These are phyloP conservation scores for Salvator merianae DNA, from an alignment of 2,113 vertebrate genomes.

Conservation along the genomic window DNA sequence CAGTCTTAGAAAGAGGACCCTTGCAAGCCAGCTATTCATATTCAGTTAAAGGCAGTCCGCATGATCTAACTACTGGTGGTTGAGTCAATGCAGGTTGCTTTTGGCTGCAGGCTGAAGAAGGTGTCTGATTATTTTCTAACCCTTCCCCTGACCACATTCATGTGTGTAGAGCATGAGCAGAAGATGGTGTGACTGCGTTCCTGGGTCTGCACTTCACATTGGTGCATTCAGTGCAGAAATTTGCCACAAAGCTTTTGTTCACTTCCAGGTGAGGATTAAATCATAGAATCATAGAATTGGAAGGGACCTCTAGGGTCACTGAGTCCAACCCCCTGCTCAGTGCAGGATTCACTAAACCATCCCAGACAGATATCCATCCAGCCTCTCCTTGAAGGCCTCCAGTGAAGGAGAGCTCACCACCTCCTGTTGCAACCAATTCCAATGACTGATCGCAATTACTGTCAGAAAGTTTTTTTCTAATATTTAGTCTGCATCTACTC, in stretches of 20 bases:
- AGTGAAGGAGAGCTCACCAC: too few species aligned
- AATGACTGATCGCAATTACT: too few species aligned
- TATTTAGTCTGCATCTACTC: too few species aligned
- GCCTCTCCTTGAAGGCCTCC: too few species aligned
- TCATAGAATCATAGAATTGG: too few species aligned
- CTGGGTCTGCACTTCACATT: neutral
- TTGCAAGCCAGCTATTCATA: neutral
- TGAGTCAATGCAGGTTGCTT: neutral
- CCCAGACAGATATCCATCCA: too few species aligned
- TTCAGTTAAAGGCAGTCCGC: neutral
- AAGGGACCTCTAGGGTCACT: too few species aligned
- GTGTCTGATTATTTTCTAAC: neutral
- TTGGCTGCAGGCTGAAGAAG: neutral
- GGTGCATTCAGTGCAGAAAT: neutral
- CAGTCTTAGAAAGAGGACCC: slow-evolving; percentile 8
- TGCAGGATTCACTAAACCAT: too few species aligned
- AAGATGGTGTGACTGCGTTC: neutral
- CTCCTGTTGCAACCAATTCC: too few species aligned
- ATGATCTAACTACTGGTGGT: neutral
- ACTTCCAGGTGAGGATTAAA: neutral
- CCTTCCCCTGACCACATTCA: neutral
- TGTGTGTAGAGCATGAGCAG: neutral
- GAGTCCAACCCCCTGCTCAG: too few species aligned
- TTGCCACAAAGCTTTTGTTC: too few species aligned
- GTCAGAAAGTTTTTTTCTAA: too few species aligned